Evolutionary conservation across 2,888 invertebrate genomes (phyloP).

Genomic region (Cosmorhoe ocellata): DNA sequence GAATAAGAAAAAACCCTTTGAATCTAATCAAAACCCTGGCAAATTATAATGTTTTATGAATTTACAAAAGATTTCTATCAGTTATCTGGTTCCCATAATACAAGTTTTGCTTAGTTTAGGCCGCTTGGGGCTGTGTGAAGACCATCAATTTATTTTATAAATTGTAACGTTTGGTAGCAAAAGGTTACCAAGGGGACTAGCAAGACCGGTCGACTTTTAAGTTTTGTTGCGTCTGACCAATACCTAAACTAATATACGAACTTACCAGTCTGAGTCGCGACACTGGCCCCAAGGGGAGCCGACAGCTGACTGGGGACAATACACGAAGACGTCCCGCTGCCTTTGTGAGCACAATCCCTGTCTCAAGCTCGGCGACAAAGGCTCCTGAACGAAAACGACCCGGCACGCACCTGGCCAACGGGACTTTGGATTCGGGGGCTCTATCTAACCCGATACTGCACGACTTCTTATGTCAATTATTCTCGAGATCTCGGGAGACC

Average conservation of each 20-base stretch:
- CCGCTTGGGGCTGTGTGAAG: too few relatives aligned
- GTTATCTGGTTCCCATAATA: too few relatives aligned
- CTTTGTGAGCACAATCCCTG: conserved; percentile 64
- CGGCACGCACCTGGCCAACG: conserved; percentile 71
- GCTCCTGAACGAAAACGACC: conserved; percentile 57
- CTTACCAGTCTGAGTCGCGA: conserved; percentile 49
- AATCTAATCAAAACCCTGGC: too few relatives aligned
- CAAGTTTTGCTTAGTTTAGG: too few relatives aligned
- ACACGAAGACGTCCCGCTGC: conserved; percentile 77
- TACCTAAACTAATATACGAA: conserved; percentile 18
- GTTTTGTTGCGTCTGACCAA: conserved; percentile 22
- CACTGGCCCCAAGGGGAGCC: conserved; percentile 55
- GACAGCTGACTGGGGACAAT: conserved; percentile 79
- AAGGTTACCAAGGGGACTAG: conserved; percentile 16
- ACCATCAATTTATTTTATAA: too few relatives aligned
- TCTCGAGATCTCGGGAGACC: conserved; percentile 43
- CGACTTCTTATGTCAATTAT: conserved; percentile 42
- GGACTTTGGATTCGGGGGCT: conserved; percentile 42
- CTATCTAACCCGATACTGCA: conserved; percentile 61
- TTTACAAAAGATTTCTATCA: too few relatives aligned
- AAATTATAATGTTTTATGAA: too few relatives aligned
- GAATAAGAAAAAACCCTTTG: not conserved
- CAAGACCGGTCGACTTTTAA: conserved; percentile 11
- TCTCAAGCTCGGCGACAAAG: conserved; percentile 61
- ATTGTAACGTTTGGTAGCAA: conserved; percentile 11